Evolutionary conservation across 2,888 invertebrate species (phyloP).

Genomic region (Athripsodes cinereus): DNA sequence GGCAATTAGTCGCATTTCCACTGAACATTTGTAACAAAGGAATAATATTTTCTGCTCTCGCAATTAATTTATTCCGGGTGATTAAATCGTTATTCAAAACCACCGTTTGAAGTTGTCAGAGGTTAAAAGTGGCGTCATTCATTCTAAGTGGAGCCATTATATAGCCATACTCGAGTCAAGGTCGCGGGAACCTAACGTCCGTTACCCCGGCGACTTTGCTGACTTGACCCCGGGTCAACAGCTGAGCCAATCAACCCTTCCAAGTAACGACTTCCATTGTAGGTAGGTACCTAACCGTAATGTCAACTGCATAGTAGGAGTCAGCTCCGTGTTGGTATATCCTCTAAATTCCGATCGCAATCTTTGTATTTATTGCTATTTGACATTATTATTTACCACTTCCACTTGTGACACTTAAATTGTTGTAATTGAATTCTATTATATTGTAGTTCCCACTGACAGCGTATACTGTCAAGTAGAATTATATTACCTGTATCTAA

Average conservation of each 20-base stretch:
- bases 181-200: neutral
- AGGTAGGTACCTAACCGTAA: too few relatives aligned
- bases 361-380: too few relatives aligned
- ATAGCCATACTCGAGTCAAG: neutral
- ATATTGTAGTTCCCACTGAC: neutral
- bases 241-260: slow-evolving; percentile 1
- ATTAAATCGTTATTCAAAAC: neutral
- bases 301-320: too few relatives aligned
- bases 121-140: neutral
- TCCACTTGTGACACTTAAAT: too few relatives aligned
- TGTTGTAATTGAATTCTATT: too few relatives aligned
- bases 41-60: neutral
- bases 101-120: neutral
- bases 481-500: too few relatives aligned
- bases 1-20: too few relatives aligned
- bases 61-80: neutral
- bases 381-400: too few relatives aligned
- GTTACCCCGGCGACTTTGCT: slow-evolving; percentile 9
- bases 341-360: too few relatives aligned
- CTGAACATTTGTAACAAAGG: too few relatives aligned
- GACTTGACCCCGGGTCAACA: slow-evolving; percentile 7
- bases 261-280: neutral
- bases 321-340: too few relatives aligned
- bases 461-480: neutral
- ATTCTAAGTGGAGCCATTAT: too few relatives aligned